Conservation (phyloP, 2,113 vertebrate genomes). For the Microcebus tavaratra region DNA sequence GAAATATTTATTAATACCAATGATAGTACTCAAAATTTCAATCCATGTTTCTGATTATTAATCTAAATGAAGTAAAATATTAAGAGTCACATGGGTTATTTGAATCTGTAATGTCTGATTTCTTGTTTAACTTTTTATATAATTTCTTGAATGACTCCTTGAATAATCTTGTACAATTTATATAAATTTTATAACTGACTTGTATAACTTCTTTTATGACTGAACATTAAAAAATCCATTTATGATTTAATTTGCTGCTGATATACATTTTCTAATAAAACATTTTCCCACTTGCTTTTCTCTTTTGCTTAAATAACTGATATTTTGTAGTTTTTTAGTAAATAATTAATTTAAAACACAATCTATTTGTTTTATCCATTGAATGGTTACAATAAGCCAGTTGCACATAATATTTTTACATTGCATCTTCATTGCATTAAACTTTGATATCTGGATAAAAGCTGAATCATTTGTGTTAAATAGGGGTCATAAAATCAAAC, state of each 20-base stretch:
- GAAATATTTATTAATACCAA: background rate
- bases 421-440: background rate
- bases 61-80: background rate
- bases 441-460: background rate
- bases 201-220: background rate
- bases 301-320: background rate
- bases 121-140: background rate
- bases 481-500: background rate
- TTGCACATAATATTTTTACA: background rate
- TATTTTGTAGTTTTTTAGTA: background rate
- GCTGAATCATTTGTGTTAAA: background rate
- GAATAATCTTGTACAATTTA: background rate
- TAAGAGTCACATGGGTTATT: background rate
- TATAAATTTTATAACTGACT: background rate
- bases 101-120: background rate
- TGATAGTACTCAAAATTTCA: background rate
- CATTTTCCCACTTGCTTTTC: background rate
- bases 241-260: background rate
- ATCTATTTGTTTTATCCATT: background rate
- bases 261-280: background rate
- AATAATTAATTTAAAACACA: background rate
- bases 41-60: background rate
- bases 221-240: background rate
- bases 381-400: background rate
- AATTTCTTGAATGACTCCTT: background rate